A percentile compares a stretch with the other conserved stretches of the same genome.
Conservation (phyloP, 23 tunicate species). For the Trididemnum clinides region DNA sequence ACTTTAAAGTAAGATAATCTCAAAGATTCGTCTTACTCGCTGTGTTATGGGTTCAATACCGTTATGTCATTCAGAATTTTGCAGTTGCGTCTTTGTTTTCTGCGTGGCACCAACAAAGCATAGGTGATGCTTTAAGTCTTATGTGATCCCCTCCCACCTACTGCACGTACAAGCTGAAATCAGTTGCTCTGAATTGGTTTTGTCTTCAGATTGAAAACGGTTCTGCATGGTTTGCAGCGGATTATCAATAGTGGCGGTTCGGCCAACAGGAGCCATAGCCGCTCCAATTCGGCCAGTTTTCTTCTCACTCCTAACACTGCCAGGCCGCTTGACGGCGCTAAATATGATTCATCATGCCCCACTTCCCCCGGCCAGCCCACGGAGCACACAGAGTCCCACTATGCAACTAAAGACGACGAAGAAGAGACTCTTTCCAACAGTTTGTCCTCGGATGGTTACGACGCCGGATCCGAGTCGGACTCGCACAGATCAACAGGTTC, state of each 20-base stretch:
- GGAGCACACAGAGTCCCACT: neutral
- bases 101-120: too few species aligned
- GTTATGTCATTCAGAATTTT: too few species aligned
- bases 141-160: too few species aligned
- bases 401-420: slow-evolving; percentile 41
- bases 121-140: too few species aligned
- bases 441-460: slow-evolving; percentile 70
- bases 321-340: neutral
- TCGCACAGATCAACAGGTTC: slow-evolving; percentile 17
- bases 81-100: too few species aligned
- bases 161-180: too few species aligned
- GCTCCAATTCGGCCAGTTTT: slow-evolving; percentile 7
- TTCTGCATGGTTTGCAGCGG: slow-evolving; percentile 38
- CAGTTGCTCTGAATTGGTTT: too few species aligned
- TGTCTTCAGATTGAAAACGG: slow-evolving; percentile 25
- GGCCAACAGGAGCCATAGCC: slow-evolving; percentile 1
- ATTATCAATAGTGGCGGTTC: slow-evolving; percentile 35
- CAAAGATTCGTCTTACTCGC: too few species aligned
- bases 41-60: too few species aligned
- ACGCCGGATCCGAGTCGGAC: slow-evolving; percentile 78
- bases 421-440: slow-evolving; percentile 37
- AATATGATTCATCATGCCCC: neutral
- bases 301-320: neutral
- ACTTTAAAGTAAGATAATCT: too few species aligned
- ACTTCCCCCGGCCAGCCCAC: neutral